phyloP scores from a whole-genome alignment of 2,797 vertebrate species.

The Sylvia borin region DNA sequence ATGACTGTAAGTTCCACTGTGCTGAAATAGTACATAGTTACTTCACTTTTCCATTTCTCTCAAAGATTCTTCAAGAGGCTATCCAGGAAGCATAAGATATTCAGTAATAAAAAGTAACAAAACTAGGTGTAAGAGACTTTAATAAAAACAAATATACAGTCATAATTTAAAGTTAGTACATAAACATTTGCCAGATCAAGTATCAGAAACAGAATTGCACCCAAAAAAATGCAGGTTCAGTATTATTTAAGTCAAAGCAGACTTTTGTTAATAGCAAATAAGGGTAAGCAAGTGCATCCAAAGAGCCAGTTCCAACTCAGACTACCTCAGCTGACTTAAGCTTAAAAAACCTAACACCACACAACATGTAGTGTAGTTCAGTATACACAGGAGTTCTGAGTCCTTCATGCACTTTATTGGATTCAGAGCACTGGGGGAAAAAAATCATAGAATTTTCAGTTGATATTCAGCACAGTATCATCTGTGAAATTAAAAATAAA shows the following conservation, averaged over 20 bases:
- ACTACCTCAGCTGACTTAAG: not conserved
- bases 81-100: not conserved
- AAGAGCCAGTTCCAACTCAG: not conserved
- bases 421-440: not conserved
- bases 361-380: not conserved
- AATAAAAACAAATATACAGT: not conserved
- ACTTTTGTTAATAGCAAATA: not conserved
- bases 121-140: not conserved
- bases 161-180: not conserved
- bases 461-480: not conserved
- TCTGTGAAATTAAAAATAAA: not conserved
- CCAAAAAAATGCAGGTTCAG: not conserved
- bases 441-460: not conserved
- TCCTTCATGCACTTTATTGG: not conserved
- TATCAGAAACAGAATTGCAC: not conserved
- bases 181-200: not conserved
- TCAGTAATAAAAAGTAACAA: not conserved
- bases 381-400: not conserved
- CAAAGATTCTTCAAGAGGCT: not conserved
- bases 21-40: not conserved
- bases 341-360: not conserved
- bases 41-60: slow-evolving; percentile 2
- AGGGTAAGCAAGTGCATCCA: not conserved
- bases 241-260: not conserved
- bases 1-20: not conserved